Conservation (phyloP, 2,113 vertebrate genomes). For the Pyrgilauda ruficollis region DNA sequence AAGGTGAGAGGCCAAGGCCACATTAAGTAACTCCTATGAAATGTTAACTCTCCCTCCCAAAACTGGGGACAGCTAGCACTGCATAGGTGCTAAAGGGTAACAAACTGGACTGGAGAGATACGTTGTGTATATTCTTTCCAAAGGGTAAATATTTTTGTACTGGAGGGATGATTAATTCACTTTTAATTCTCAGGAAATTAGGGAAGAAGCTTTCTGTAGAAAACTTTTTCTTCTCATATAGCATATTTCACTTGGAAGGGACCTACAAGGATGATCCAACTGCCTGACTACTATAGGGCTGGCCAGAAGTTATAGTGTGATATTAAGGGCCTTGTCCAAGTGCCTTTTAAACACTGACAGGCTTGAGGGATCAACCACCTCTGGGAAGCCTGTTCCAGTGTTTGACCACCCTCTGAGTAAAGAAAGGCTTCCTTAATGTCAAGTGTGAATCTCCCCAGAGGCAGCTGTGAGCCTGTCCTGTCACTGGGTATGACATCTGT, state of each 20-base stretch:
- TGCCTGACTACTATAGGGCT: not conserved
- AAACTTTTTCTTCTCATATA: not conserved
- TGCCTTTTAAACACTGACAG: not conserved
- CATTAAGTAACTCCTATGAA: slow-evolving; percentile 5
- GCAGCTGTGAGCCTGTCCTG: not conserved
- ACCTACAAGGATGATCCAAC: not conserved
- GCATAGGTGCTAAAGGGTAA: not conserved
- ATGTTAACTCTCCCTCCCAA: not conserved
- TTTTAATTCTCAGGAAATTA: not conserved
- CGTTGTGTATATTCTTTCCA: not conserved
- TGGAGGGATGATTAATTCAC: not conserved
- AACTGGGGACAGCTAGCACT: not conserved
- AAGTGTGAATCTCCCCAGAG: not conserved
- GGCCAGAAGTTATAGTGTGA: not conserved
- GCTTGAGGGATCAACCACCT: not conserved
- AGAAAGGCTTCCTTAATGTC: not conserved
- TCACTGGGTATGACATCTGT: not conserved
- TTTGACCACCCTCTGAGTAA: not conserved
- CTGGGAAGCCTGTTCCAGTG: not conserved
- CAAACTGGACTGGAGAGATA: not conserved
- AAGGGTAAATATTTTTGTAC: not conserved
- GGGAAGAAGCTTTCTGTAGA: not conserved
- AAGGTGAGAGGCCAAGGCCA: slow-evolving; percentile 60
- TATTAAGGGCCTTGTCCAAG: not conserved
- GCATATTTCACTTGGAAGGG: not conserved